A percentile compares a stretch with the other conserved stretches of the same genome.
phyloP scores from a whole-genome alignment of 2,113 vertebrate species.

The Rhinichthys klamathensis region DNA sequence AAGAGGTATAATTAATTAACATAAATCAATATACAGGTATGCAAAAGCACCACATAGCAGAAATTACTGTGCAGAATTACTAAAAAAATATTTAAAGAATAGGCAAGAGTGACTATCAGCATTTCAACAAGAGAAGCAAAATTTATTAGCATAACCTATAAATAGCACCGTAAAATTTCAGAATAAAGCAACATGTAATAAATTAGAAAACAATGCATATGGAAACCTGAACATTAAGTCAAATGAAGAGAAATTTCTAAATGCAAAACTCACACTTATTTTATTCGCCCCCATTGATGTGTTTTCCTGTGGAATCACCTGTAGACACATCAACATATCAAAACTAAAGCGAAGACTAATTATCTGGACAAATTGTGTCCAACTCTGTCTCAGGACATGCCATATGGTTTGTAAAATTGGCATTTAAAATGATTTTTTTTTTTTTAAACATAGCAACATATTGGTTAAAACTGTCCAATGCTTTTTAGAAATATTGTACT shows the following conservation, averaged over 20 bases:
- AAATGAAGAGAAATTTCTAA: neutral
- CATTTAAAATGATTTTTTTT: too few relatives aligned
- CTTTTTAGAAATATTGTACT: too few relatives aligned
- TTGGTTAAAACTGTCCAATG: too few relatives aligned
- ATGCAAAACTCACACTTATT: slow-evolving; percentile 90
- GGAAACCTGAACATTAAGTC: neutral
- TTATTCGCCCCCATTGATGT: slow-evolving; percentile 87
- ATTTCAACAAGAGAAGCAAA: neutral
- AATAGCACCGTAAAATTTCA: too few relatives aligned
- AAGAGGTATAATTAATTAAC: neutral
- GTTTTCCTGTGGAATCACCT: slow-evolving; percentile 86
- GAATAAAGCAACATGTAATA: too few relatives aligned
- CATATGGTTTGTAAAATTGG: too few relatives aligned
- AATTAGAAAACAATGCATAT: neutral
- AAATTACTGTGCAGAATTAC: neutral
- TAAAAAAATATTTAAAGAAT: neutral
- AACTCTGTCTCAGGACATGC: too few relatives aligned
- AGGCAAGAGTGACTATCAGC: neutral
- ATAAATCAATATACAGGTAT: neutral
- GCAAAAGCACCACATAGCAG: neutral
- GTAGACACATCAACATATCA: slow-evolving; percentile 43
- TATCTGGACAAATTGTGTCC: too few relatives aligned
- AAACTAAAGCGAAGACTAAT: too few relatives aligned
- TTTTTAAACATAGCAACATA: too few relatives aligned
- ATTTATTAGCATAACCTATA: neutral